Evolutionary conservation across 2,113 vertebrate genomes (phyloP), one percentile per base, ranked within the genome.

Genomic region (Cariama cristata): DNA sequence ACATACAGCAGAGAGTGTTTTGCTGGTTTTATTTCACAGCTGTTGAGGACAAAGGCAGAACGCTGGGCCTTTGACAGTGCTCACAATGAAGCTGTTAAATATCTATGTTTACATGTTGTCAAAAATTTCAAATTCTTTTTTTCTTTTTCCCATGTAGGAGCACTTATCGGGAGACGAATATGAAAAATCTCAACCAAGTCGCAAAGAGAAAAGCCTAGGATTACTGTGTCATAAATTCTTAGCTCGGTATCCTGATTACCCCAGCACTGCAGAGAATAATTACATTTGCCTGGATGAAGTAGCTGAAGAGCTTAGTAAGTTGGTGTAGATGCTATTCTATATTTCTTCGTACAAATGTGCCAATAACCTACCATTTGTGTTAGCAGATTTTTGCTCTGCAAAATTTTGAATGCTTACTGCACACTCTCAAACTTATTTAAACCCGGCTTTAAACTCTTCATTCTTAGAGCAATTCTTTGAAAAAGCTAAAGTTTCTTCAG

Each of bases 201-300:
- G 99, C 67, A 99, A 99, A 97, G 99, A 99, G 91, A 99, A 99
- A 96, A 99, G 99, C 89, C 98, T 99, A 9, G 99, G 99, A 52
- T 97, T 99, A 50, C 98, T 99, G 30, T 99, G 99, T 92, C 99
- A 99, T 85, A 99, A 99, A 72, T 99, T 99, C 92, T 98, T 99
- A 73, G 99, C 99, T 55, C 98, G 99, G 4, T 99, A 99, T 71
- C 99, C 99, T 15, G 98, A 99, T 82, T 99, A 98, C 64, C 99
- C 99, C 11, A 98, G 99, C 91, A 95, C 98, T 45, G 98, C 97
- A 13, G 89, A 98, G 72, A 99, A 98, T 96, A 99, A 98, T 26
- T 98, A 99, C 90, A 99, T 99, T 95, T 99, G 99, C 87, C 98
- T 99, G 21, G 99, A 99, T 11, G 99, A 99, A 80, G 99, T 99